A percentile compares a stretch with the other conserved stretches of the same genome.
Conservation (phyloP, 37 sponge, comb jelly and placozoan species). For the Lycopodina hypogea region DNA sequence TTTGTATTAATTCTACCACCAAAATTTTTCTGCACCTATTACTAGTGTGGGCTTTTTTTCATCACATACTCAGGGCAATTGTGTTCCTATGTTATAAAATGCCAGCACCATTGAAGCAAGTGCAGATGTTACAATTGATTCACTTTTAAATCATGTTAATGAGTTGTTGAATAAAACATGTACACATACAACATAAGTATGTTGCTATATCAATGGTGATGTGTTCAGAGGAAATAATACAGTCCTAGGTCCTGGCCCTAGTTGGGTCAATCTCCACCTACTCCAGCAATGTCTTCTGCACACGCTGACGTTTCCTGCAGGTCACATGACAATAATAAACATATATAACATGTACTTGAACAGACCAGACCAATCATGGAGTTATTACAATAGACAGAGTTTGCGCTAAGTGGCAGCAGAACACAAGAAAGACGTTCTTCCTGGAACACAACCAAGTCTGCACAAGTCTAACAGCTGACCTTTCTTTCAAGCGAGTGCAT, state of each 20-base stretch:
- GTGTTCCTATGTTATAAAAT: no score
- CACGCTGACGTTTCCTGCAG: conserved; percentile 14
- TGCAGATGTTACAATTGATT: no score
- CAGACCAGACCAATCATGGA: not conserved
- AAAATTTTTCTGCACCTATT: no score
- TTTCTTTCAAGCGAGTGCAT: conserved; percentile 33
- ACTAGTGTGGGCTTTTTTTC: no score
- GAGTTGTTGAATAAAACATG: not conserved
- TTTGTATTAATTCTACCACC: no score
- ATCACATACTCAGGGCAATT: no score
- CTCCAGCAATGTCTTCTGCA: not conserved
- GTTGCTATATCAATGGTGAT: not conserved
- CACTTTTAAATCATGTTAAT: not conserved
- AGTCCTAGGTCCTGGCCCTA: not conserved
- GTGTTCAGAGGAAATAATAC: not conserved
- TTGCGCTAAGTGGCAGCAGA: no score
- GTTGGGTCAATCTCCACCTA: not conserved
- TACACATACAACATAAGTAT: not conserved
- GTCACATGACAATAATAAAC: conserved; percentile 1
- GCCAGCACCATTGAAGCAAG: no score
- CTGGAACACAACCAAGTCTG: no score
- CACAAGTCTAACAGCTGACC: conserved; percentile 23
- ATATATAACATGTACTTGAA: not conserved
- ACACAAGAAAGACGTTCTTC: no score
- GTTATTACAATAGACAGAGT: no score